Base-by-base conservation (phyloP, 1,140 invertebrate species). In the Sinella curviseta region DNA sequence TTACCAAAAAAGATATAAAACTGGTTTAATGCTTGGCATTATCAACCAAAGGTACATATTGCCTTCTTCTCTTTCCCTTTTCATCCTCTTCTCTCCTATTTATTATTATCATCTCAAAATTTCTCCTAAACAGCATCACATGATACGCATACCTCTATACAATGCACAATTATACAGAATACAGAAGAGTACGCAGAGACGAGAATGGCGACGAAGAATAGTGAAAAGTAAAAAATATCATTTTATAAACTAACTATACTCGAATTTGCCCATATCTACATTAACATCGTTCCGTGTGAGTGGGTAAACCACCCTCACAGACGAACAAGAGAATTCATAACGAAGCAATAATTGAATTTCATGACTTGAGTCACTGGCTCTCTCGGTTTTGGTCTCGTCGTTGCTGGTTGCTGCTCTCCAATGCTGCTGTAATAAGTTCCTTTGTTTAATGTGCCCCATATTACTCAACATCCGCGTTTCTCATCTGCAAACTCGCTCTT, bases 291-390 rank as follows among this genome's bases (percentile, higher is more conserved):
- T 48, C 20, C 20, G 20, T 48, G 39, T 12, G 20, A 48, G 39
- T 48, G 39, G 20, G 20, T 48, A 48, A 48, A 48, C 39, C 57
- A 8, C 57, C 16, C 24, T 65, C 57, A 4, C 26, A 12, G 31
- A 16, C 65, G 65, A 70, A 70, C 26, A 70, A 70, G 26, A 33
- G 65, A 70, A 70, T 70, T 70, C 65, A 70, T 70, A 70, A 70
- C 65, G 65, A 70, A 70, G 65, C 65, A 70, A 70, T 70, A 70
- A 70, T 70, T 70, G 65, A 70, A 70, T 70, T 70, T 70, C 65
- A 70, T 33, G 65, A 70, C 65, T 70, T 70, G 65, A 33, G 31
- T n/a, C 65, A 30, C 39, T 70, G 65, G 24, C 65, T 70, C 30
- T 2, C 65, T 33, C 30, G 2, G 26, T 8, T 30, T 70, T 70